Conservation (phyloP, 2,888 invertebrate genomes). For the Clepsis dumicolana region DNA sequence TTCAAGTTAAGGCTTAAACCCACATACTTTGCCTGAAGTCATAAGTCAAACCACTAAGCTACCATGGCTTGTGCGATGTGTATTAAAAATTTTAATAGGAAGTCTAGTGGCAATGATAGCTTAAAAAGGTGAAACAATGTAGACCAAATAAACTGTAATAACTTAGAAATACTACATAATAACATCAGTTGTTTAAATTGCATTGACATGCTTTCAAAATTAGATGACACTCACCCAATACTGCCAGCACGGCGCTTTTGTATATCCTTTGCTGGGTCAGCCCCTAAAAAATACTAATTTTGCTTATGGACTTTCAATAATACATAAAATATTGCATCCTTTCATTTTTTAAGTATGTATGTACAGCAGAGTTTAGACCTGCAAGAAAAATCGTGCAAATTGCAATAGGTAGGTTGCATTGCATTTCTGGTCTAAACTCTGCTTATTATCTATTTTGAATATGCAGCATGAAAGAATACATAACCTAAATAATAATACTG, state of each 20-base stretch:
- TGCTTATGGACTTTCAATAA: slow-evolving; percentile 29
- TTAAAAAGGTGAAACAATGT: not conserved
- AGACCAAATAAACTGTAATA: not conserved
- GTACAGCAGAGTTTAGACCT: too few relatives aligned
- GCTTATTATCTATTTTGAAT: not conserved
- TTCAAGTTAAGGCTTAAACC: too few relatives aligned
- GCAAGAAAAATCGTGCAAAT: too few relatives aligned
- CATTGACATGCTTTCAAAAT: slow-evolving; percentile 31
- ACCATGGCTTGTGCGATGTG: not conserved
- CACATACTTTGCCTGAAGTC: too few relatives aligned
- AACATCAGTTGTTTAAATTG: not conserved
- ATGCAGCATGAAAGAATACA: not conserved
- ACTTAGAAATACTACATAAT: not conserved
- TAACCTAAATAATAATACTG: not conserved
- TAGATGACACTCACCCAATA: slow-evolving; percentile 89
- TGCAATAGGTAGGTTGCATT: too few relatives aligned
- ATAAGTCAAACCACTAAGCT: too few relatives aligned
- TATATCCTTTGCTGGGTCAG: slow-evolving; percentile 92
- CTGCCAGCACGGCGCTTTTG: slow-evolving; percentile 93
- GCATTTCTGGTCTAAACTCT: not conserved
- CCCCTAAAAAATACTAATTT: slow-evolving; percentile 84
- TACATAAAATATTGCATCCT: not conserved
- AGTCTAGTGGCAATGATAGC: not conserved
- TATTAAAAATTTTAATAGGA: not conserved
- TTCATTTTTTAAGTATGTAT: not conserved